Base-by-base conservation (phyloP, 2,113 vertebrate species). In the Nematolebias whitei region DNA sequence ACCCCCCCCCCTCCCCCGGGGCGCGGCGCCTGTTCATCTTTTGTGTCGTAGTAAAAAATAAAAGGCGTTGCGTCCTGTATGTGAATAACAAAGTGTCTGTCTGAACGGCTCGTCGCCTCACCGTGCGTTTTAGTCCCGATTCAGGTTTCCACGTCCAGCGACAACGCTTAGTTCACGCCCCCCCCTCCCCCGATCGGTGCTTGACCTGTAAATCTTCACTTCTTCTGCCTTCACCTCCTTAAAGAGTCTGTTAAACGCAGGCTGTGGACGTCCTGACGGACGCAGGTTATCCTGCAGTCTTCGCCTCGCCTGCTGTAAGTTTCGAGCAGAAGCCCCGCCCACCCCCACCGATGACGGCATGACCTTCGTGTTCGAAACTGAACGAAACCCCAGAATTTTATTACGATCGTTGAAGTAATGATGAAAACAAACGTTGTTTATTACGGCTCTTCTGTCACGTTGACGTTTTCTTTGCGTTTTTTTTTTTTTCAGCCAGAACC, bases 241-340 rank as follows among this genome's bases (percentile, higher is more conserved):
- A 54, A 80, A 79, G 79, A 78, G 59, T 76, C 74, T 65, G 47
- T 68, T 58, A 55, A 71, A 63, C 20, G 86, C 89, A 88, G 89
- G 89, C 87, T 87, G 82, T 66, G 78, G 86, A 80, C 75, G 64
- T 83, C 51, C n/a, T n/a, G n/a, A n/a, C n/a, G n/a, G n/a, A n/a
- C 29, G 39, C 60, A 26, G 74, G 59, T 74, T 76, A 74, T 67
- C 56, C n/a, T n/a, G n/a, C n/a, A n/a, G n/a, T n/a, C n/a, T n/a
- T n/a, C n/a, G n/a, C n/a, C n/a, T n/a, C n/a, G n/a, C n/a, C 65
- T 70, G 79, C 77, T 76, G 78, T 76, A 82, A 79, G 71, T 74
- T 44, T 45, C 18, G 44, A 68, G 68, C 68, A 70, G 65, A 77
- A 56, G 74, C 63, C n/a, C n/a, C n/a, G n/a, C 55, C 65, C 7